Base-by-base conservation (phyloP, 2,797 vertebrate species). In the Morelia viridis region DNA sequence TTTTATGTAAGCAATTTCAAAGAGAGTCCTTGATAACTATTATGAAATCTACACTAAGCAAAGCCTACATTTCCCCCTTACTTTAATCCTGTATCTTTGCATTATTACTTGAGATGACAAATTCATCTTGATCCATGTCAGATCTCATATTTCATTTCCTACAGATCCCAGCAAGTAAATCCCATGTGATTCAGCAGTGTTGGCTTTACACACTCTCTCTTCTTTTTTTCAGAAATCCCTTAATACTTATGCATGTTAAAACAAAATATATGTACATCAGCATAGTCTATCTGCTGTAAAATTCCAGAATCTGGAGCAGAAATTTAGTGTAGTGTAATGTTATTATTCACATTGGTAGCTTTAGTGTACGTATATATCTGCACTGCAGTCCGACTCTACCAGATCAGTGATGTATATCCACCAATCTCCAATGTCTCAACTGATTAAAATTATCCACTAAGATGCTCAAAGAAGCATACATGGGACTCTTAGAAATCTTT, bases 61-160 rank as follows among this genome's bases (percentile, higher is more conserved):
- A 92, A 53, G 1, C 35, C 6, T 86, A 11, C 93, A 0, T 22
- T 92, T 71, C 92, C 50, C 8, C 91, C 35, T 91, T 95, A 60
- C 10, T 61, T 0, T 89, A 80, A 41, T 41, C 88, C 93, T 90
- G 35, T 95, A 89, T 90, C 93, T 94, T 93, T 92, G 35, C 31
- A 35, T 76, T 62, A 90, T 31, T 24, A 2, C 64, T 89, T 91
- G 91, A 22, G 41, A 86, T 26, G 35, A 90, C 86, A 95, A 94
- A 93, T 76, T 92, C 1, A 0, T 56, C 84, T 15, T 56, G 86
- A 94, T 93, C 71, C 0, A 0, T 15, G 62, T 57, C 88, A 90
- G n/a, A 90, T 94, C 92, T 89, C 17, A 71, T 58, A 68, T 91
- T 95, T 95, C 71, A 24, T 4, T 93, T 80, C 11, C 35, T 84